Base-by-base conservation (phyloP, 2,113 vertebrate species). In the Bos javanicus region DNA sequence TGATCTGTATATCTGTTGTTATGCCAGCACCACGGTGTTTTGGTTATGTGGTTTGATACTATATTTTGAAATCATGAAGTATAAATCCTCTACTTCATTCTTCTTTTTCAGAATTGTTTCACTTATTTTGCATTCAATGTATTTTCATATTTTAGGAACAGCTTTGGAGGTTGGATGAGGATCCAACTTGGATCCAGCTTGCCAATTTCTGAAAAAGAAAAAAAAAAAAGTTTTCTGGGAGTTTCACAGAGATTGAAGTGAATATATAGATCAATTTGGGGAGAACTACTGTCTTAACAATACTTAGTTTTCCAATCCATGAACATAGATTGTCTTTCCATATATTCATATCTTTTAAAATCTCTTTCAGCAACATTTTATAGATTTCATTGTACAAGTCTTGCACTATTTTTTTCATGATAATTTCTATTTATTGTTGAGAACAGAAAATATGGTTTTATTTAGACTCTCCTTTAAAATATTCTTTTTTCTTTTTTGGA, bases 81-180 rank as follows among this genome's bases (percentile, higher is more conserved):
- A 36, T 50, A 95, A 92, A 25, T n/a, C 60, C 23, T 92, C 15
- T 43, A 39, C 28, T 83, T 87, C 74, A 54, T 57, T 95, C 84
- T 76, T 57, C 15, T 11, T 94, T 91, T 86, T 60, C 26, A 87
- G 62, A 87, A 92, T 88, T 30, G 7, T 92, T 93, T 95, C 64
- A 9, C 0, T 56, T 93, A 48, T 56, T 95, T 84, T 64, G n/a
- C 0, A 1, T 39, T 17, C 64, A 67, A 81, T 71, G 83, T 16
- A 94, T 81, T 96, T 82, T 92, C 16, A 26, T 82, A 76, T 83
- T 86, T 85, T 82, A 87, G 92, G 39, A 87, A 52, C 48, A 89
- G 56, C 17, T 84, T 80, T 83, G 80, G 80, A 54, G 50, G 33
- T 21, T 90, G 71, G 46, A 76, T 64, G 39, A 92, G 80, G 46